Evolutionary conservation across 2,888 invertebrate species (phyloP), one percentile per base, ranked within the genome.

Genomic region (Cosmorhoe ocellata): DNA sequence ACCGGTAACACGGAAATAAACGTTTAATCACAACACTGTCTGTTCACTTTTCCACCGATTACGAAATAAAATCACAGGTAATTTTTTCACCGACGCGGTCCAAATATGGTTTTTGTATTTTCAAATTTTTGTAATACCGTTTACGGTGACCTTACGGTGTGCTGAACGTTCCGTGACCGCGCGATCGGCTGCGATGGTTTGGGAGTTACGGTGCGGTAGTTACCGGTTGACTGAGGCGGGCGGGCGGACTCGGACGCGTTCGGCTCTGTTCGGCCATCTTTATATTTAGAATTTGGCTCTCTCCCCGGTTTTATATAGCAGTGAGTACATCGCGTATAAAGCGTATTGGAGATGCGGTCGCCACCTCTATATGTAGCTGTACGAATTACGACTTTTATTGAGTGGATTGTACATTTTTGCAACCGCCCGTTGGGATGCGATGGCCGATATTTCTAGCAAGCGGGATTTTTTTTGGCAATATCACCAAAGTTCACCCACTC

Each of bases 201-300:
- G 79, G 82, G 77, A 84, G 80, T 79, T 80, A 77, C 84, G 79
- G 74, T 71, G 81, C 87, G 88, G 84, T 86, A 81, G 89, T 79
- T 81, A 76, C 79, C 81, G 82, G 64, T 81, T 82, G 81, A 90
- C 89, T 90, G 89, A 86, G 83, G 83, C 84, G 88, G 87, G 87
- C 88, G 88, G 84, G 80, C 79, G 81, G 76, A 66, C 69, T 86
- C 88, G 87, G 77, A 56, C 61, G 73, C 74, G 69, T 70, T 87
- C 88, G 89, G 85, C 66, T 78, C 74, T 78, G 72, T 80, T 90
- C 84, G 86, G 79, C 74, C 74, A 75, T 74, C 81, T 82, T 90
- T 92, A 92, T 89, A 90, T 90, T 91, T 92, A 92, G 92, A 92
- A 90, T 88, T 92, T 92, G 92, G 92, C 92, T 91, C 88, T 89